Evolutionary conservation across 2,113 vertebrate genomes (phyloP).

Genomic region (Larimichthys crocea): DNA sequence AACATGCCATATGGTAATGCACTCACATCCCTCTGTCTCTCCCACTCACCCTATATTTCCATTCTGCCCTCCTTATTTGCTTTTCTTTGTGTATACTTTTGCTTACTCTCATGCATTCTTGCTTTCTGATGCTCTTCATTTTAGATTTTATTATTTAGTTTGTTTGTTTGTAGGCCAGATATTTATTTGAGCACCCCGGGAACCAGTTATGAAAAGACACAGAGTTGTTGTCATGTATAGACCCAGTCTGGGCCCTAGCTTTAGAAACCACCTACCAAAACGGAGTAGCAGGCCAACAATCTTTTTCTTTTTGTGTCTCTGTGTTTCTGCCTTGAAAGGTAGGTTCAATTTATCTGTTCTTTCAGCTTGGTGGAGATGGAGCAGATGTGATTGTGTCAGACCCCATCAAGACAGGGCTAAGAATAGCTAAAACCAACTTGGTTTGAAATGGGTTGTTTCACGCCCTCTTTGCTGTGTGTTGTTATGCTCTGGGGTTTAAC

Average conservation of each 20-base stretch:
- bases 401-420: constrained; percentile 56
- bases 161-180: constrained; percentile 25
- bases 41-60: constrained; percentile 11
- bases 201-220: constrained; percentile 36
- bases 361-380: constrained; percentile 51
- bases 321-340: constrained; percentile 71
- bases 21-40: constrained; percentile 26
- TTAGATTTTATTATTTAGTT: constrained; percentile 10
- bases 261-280: constrained; percentile 26
- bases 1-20: constrained; percentile 51
- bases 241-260: constrained; percentile 32
- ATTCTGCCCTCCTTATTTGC: constrained; percentile 12
- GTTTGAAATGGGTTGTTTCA: constrained; percentile 48
- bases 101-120: not conserved
- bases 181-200: constrained; percentile 35
- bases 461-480: constrained; percentile 16
- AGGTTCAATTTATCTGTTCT: constrained; percentile 69
- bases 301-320: constrained; percentile 33
- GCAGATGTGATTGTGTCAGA: constrained; percentile 67
- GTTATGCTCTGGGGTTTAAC: constrained; percentile 13
- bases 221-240: constrained; percentile 21
- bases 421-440: constrained; percentile 62
- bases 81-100: constrained; percentile 3
- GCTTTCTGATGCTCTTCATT: not conserved
- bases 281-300: constrained; percentile 22